Evolutionary conservation across 2,797 vertebrate species (phyloP).

Genomic region (Falco rusticolus): DNA sequence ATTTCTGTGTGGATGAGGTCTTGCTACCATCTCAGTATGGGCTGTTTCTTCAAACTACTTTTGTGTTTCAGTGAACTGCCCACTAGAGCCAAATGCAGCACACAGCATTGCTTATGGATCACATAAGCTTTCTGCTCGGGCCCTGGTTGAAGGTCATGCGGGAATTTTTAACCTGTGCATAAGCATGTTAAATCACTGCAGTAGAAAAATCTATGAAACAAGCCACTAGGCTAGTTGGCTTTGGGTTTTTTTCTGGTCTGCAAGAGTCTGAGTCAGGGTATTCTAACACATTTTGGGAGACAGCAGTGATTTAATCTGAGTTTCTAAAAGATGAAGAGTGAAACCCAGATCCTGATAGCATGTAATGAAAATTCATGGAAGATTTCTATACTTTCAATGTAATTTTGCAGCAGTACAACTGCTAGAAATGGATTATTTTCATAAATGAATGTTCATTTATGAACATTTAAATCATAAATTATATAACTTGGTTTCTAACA

Average conservation of each 20-base stretch:
- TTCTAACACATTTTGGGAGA: neutral
- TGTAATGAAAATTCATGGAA: neutral
- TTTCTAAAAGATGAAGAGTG: neutral
- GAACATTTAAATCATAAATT: neutral
- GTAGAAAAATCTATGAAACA: neutral
- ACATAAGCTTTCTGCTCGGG: too few relatives aligned
- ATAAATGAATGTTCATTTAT: neutral
- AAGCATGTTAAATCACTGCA: neutral
- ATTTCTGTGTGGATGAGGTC: neutral
- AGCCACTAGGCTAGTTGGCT: neutral
- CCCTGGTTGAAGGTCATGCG: neutral
- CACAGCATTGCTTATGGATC: neutral
- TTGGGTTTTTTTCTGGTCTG: fast-evolving
- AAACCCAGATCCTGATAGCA: neutral
- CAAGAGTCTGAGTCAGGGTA: neutral
- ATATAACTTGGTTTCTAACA: neutral
- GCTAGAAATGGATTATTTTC: neutral
- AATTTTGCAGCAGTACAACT: neutral
- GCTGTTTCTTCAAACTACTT: neutral
- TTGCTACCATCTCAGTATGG: neutral
- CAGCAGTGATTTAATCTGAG: neutral
- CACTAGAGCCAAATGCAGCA: neutral
- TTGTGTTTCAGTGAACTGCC: neutral
- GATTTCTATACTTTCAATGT: neutral
- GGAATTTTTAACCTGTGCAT: neutral